Percentiles rank a stretch among this genome's conserved stretches.
Conservation (phyloP, 2,888 invertebrate genomes). For the Ferdinandea cuprea region DNA sequence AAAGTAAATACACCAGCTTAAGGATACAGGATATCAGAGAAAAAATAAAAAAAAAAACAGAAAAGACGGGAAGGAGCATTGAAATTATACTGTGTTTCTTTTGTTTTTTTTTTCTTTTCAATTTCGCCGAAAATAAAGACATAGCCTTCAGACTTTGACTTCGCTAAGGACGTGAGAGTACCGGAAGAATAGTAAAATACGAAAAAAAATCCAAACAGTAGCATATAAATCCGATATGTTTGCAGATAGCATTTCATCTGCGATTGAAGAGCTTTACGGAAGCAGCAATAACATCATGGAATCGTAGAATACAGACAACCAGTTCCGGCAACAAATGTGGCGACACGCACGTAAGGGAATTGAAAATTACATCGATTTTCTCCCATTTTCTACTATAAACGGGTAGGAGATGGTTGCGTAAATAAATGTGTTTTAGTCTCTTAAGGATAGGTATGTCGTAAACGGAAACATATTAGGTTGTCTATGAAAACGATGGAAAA, state of each 20-base stretch:
- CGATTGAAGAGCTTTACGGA: conserved; percentile 61
- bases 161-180: conserved; percentile 34
- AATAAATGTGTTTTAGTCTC: neutral
- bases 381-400: neutral
- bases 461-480: conserved; percentile 10
- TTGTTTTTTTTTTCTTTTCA: conserved; percentile 31
- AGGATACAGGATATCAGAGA: conserved; percentile 15
- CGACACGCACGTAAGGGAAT: conserved; percentile 55
- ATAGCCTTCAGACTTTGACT: conserved; percentile 42
- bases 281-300: conserved; percentile 44
- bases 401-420: neutral
- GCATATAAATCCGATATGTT: conserved; percentile 63
- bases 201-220: conserved; percentile 22
- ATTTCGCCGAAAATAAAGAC: conserved; percentile 32
- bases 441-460: neutral
- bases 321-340: conserved; percentile 57
- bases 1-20: conserved; percentile 53
- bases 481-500: conserved; percentile 3
- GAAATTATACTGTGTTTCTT: conserved; percentile 49
- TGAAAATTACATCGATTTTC: conserved; percentile 52
- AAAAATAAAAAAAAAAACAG: neutral
- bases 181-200: conserved; percentile 50
- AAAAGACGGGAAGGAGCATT: conserved; percentile 20
- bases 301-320: conserved; percentile 8
- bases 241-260: conserved; percentile 66